Base-by-base conservation (phyloP, 2,797 vertebrate genomes). In the Oophaga sylvatica region DNA sequence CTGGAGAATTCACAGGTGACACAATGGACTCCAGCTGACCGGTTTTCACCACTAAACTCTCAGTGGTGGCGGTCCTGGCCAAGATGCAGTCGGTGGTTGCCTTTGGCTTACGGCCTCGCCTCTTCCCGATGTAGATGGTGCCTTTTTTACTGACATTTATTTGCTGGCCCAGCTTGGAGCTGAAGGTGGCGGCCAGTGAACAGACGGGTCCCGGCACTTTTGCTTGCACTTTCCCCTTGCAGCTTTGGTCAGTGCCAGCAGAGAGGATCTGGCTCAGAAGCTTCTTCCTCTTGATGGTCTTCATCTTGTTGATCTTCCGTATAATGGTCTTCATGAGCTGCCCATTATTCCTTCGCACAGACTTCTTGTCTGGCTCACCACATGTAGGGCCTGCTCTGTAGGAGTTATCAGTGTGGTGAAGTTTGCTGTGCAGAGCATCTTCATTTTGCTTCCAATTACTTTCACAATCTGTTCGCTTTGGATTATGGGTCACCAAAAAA, bases 101-200 rank as follows among this genome's bases (percentile, higher is more conserved):
- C 93, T 99, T 99, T 2, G 98, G 98, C 90, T 99, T 99, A 81
- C 98, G 96, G 53, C 98, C 98, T 92, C 98, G 95, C 90, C 97
- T 96, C 90, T 99, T 99, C 89, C 98, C 98, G 95, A 99, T 99
- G 90, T 99, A 99, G 93, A 99, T 99, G 0, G 98, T 99, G 84
- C 98, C 98, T 94, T 97, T 97, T 94, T 99, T 99, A 93, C 98
- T 99, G 78, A 99, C 97, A 9, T 99, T 99, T 92, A 99, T 99
- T 90, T 99, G 98, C 92, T 97, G 97, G 83, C 97, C 97, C 80
- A 98, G 92, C 86, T 97, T 98, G 7, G 97, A 97, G 84, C 97
- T 96, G 63, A 99, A 98, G 0, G 97, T 97, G 86, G 97, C 97
- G n/a, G 98, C 97, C 83, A 99, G 95, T 84, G 96, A 96, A 10